Conservation (phyloP, 2,888 invertebrate genomes). For the Pollenia labialis region DNA sequence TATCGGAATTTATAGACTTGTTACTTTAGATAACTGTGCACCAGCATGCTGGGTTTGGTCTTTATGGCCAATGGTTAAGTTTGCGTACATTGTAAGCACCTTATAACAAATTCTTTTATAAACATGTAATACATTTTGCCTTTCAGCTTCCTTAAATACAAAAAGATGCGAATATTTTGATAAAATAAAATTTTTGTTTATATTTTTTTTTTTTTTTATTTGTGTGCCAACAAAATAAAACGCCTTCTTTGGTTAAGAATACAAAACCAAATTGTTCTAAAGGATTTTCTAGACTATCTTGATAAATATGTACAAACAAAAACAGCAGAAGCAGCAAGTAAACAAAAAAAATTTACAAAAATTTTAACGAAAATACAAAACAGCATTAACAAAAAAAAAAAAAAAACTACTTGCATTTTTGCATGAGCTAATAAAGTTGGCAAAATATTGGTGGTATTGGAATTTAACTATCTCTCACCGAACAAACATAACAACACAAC, state of each 20-base stretch:
- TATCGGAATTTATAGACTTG: slow-evolving; percentile 70
- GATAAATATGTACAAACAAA: slow-evolving; percentile 60
- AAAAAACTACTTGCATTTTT: slow-evolving; percentile 73
- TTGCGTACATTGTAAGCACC: slow-evolving; percentile 66
- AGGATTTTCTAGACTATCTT: slow-evolving; percentile 75
- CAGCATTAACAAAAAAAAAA: neutral
- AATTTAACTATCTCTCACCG: slow-evolving; percentile 69
- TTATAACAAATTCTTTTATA: slow-evolving; percentile 73
- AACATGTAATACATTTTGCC: slow-evolving; percentile 72
- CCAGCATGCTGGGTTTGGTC: slow-evolving; percentile 68
- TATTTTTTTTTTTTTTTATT: slow-evolving; percentile 10
- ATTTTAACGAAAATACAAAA: slow-evolving; percentile 58
- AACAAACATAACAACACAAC: slow-evolving; percentile 43
- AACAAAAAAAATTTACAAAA: slow-evolving; percentile 43
- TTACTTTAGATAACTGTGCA: slow-evolving; percentile 67
- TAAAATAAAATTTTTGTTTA: slow-evolving; percentile 63
- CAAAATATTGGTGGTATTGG: slow-evolving; percentile 76
- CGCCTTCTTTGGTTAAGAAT: slow-evolving; percentile 58
- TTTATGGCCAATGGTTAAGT: slow-evolving; percentile 49
- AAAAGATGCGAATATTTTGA: slow-evolving; percentile 76
- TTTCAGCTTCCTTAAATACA: slow-evolving; percentile 69
- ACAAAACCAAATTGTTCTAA: slow-evolving; percentile 60
- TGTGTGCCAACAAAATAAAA: slow-evolving; percentile 42
- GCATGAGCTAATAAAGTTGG: slow-evolving; percentile 76
- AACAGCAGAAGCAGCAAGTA: slow-evolving; percentile 13